Evolutionary conservation across 2,113 vertebrate species (phyloP), one percentile per base, ranked within the genome.

Genomic region (Takifugu bimaculatus): DNA sequence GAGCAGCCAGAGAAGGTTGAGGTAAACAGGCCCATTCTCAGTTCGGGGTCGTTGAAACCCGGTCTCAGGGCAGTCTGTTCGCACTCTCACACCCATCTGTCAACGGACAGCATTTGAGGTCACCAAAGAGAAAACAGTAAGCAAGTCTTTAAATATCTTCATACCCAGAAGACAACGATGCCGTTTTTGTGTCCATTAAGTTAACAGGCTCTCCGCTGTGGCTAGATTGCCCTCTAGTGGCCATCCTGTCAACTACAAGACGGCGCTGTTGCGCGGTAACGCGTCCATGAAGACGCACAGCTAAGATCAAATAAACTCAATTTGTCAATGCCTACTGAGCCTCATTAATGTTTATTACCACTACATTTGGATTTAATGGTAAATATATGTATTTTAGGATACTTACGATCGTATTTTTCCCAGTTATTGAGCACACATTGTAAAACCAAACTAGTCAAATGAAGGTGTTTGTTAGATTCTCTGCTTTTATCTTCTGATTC

Each of bases 61-160:
- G 63, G 55, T 60, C 60, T 62, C 55, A 51, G 90, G 88, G 84
- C 86, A 89, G 78, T 57, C 53, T 5, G 35, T 88, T 92, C 89
- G 88, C 88, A 91, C 84, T 82, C 74, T 90, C 87, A 91, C 90
- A 91, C 89, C 82, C 91, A 80, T 66, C 86, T 88, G 80, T 91
- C 89, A 92, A 82, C 85, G 81, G 83, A 80, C 77, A 87, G 57
- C 66, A 60, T 74, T 29, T 65, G 59, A 50, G 66, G 15, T 70
- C 69, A 68, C 20, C 11, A 48, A 9, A 55, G 42, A 56, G 64
- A 42, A n/a, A 48, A 35, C 4, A 44, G 47, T 57, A 43, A 11
- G 15, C 15, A 2, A 2, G 62, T 50, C 42, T 47, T 29, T 44
- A 71, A 81, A 80, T 64, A 77, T 77, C 60, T 57, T 3, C 28